A percentile compares a stretch with the other conserved stretches of the same genome.
These are phyloP conservation scores for Columba livia DNA, from an alignment of 2,113 vertebrate genomes.

Conservation along the genomic window DNA sequence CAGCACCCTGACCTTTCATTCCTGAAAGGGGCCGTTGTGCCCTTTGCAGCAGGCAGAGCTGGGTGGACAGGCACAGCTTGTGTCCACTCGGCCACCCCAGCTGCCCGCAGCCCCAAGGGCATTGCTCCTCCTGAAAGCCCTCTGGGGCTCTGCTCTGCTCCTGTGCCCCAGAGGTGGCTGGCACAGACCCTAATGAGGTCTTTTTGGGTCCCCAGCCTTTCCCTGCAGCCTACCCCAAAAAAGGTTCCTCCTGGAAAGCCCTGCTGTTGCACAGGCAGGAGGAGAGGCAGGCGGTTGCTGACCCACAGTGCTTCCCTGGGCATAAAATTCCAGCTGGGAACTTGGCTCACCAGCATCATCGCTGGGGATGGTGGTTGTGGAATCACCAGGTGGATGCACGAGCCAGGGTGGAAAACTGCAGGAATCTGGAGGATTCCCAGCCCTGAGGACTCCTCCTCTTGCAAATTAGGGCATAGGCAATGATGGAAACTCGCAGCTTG, in stretches of 20 bases:
- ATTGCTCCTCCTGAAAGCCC: background rate
- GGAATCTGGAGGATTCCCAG: background rate
- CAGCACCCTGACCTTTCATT: constrained; percentile 36
- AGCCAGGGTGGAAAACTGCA: background rate
- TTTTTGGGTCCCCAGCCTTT: accelerated
- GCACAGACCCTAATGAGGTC: background rate
- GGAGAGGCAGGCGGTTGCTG: background rate
- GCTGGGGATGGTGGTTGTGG: background rate
- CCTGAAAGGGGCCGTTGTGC: constrained; percentile 21
- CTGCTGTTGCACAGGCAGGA: background rate
- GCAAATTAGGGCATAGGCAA: background rate
- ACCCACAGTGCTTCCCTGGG: accelerated
- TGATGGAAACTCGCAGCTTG: background rate
- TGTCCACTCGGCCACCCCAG: accelerated
- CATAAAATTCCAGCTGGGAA: background rate
- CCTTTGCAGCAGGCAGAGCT: background rate
- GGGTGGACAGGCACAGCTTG: background rate
- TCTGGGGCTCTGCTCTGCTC: background rate
- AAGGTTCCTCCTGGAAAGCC: background rate
- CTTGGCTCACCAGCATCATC: background rate
- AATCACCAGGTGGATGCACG: background rate
- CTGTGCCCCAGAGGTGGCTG: background rate
- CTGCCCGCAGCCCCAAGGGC: background rate
- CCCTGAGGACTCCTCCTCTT: background rate
- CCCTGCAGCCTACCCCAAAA: background rate